phyloP scores from a whole-genome alignment of 2,888 invertebrate genomes.

The Nemotelus nigrinus region DNA sequence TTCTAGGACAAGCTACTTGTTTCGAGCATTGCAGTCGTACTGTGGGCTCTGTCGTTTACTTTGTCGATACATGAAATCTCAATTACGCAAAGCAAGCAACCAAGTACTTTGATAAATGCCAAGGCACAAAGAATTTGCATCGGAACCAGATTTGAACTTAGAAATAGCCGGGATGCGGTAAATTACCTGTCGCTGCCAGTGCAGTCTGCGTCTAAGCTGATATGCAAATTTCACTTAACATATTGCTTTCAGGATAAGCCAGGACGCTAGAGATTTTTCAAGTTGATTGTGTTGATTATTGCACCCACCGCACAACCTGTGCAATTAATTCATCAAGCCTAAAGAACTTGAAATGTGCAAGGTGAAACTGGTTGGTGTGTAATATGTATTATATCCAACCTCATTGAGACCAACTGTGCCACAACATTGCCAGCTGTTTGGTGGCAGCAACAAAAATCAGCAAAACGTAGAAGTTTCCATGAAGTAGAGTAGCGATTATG shows the following conservation, averaged over 20 bases:
- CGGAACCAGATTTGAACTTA: constrained; percentile 8
- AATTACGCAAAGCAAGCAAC: background rate
- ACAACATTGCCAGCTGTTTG: background rate
- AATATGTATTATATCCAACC: too few relatives aligned
- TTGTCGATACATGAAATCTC: constrained; percentile 4
- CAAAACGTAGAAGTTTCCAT: background rate
- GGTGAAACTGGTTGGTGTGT: background rate
- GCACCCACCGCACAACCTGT: background rate
- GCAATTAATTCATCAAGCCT: constrained; percentile 22
- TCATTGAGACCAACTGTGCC: too few relatives aligned
- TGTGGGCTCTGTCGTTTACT: background rate
- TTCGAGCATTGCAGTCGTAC: background rate
- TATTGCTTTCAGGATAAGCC: background rate
- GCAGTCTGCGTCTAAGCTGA: background rate
- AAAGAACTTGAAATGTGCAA: background rate
- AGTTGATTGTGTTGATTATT: constrained; percentile 18
- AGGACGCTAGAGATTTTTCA: background rate
- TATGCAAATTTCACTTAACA: constrained; percentile 3
- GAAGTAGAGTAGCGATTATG: background rate
- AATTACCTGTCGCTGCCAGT: background rate
- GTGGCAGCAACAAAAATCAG: constrained; percentile 1
- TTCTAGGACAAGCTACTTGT: background rate
- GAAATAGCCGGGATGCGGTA: background rate
- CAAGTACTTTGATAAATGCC: background rate
- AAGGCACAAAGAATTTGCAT: background rate